Evolutionary conservation across 1,140 invertebrate genomes (phyloP).

Genomic region (Drosophila insularis): DNA sequence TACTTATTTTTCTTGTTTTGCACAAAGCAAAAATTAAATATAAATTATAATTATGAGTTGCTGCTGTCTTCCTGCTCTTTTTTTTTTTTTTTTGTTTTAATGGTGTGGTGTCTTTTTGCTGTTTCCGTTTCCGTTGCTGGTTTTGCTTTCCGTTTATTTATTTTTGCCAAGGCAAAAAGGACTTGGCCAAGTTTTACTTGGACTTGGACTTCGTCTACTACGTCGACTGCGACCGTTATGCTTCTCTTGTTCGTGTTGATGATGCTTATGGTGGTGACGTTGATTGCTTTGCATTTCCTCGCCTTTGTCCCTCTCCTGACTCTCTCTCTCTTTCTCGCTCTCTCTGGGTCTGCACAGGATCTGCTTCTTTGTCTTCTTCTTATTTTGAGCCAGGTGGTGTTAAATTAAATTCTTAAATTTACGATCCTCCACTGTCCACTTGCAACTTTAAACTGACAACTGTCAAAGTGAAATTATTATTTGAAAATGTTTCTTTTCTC

Average conservation of each 20-base stretch:
- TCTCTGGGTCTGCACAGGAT: constrained; percentile 5
- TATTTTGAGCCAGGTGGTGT: neutral
- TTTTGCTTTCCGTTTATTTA: constrained; percentile 7
- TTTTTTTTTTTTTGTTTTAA: neutral
- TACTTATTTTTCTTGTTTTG: too few relatives aligned
- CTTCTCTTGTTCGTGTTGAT: constrained; percentile 38
- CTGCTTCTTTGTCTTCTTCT: neutral
- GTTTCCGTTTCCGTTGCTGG: constrained; percentile 20
- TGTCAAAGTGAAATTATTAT: neutral
- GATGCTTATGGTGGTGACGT: constrained; percentile 64
- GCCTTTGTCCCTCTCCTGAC: constrained; percentile 51
- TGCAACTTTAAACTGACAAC: neutral
- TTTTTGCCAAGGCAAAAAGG: constrained; percentile 54
- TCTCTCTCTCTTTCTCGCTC: constrained; percentile 17
- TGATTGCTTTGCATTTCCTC: constrained; percentile 76
- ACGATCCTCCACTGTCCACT: neutral
- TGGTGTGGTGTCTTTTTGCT: constrained; percentile 21
- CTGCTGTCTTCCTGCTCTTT: neutral
- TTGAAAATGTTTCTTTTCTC: neutral
- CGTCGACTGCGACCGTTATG: constrained; percentile 31
- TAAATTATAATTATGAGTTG: constrained; percentile 9
- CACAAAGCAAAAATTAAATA: constrained; percentile 20
- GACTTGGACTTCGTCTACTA: constrained; percentile 33
- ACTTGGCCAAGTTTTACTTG: constrained; percentile 12
- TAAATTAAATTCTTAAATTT: neutral